phyloP scores from a whole-genome alignment of 2,888 invertebrate genomes.

The Parthenolecanium corni region DNA sequence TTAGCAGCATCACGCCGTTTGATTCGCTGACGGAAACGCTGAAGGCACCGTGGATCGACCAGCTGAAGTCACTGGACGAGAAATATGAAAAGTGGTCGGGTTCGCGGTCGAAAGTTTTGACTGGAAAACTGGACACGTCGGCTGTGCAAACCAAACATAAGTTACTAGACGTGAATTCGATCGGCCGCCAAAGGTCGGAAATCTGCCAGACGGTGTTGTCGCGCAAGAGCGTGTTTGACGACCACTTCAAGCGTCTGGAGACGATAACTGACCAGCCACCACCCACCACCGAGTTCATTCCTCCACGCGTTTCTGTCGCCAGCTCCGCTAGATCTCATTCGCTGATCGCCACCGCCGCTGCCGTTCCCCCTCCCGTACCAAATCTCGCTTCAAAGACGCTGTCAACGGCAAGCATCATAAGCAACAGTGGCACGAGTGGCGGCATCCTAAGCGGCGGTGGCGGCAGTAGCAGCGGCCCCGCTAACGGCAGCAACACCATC shows the following conservation, averaged over 20 bases:
- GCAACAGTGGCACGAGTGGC: not conserved
- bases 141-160: constrained; percentile 55
- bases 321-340: constrained; percentile 19
- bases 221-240: constrained; percentile 88
- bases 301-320: constrained; percentile 33
- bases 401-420: not conserved
- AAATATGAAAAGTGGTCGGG: constrained; percentile 85
- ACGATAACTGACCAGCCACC: constrained; percentile 75
- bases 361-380: not conserved
- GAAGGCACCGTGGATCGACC: constrained; percentile 25
- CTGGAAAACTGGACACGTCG: constrained; percentile 33
- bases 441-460: not conserved
- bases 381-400: constrained; percentile 28
- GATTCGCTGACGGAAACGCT: constrained; percentile 19
- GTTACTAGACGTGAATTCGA: constrained; percentile 62
- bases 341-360: not conserved
- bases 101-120: constrained; percentile 34
- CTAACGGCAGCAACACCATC: not conserved
- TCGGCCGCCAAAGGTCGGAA: constrained; percentile 60
- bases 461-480: not conserved
- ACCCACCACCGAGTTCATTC: constrained; percentile 50
- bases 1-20: constrained; percentile 14
- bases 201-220: constrained; percentile 85
- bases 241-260: constrained; percentile 84
- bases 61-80: constrained; percentile 78